Conservation (phyloP, 2,113 vertebrate species). For the Oreochromis spilurus region DNA sequence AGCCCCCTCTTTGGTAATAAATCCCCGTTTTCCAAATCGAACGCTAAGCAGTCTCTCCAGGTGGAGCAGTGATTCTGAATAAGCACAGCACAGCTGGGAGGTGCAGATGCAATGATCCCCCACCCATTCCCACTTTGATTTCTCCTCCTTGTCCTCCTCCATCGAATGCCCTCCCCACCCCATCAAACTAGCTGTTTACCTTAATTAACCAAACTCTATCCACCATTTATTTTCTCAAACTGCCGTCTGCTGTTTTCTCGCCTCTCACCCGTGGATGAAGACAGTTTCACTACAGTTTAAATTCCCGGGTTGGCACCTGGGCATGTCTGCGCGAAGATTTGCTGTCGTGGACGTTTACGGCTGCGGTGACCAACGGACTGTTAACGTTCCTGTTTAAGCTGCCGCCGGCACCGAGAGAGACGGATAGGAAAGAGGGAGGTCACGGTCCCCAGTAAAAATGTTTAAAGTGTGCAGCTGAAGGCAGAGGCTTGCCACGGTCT, state of each 20-base stretch:
- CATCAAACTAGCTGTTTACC: neutral
- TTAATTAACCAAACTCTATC: constrained; percentile 3
- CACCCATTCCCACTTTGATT: neutral
- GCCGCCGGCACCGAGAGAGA: neutral
- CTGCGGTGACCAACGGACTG: constrained; percentile 18
- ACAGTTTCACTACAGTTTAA: constrained; percentile 22
- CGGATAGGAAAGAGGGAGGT: neutral
- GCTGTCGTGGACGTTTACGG: constrained; percentile 37
- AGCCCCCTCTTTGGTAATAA: constrained; percentile 41
- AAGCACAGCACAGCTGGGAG: constrained; percentile 45
- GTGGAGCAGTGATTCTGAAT: constrained; percentile 58
- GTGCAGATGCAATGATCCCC: constrained; percentile 46
- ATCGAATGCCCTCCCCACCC: neutral
- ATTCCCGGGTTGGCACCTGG: constrained; percentile 10
- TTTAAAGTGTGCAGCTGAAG: neutral
- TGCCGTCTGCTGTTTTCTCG: neutral
- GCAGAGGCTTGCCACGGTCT: constrained; percentile 11
- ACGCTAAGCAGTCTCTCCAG: constrained; percentile 42
- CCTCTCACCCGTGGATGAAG: neutral
- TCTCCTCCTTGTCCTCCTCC: neutral
- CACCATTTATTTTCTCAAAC: neutral
- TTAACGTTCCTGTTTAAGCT: constrained; percentile 31
- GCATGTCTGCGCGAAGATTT: constrained; percentile 17
- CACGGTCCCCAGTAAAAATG: neutral
- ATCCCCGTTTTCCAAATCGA: constrained; percentile 65